A percentile compares a stretch with the other conserved stretches of the same genome.
Conservation (phyloP, 1,140 invertebrate genomes). For the Condylostylus longicornis region DNA sequence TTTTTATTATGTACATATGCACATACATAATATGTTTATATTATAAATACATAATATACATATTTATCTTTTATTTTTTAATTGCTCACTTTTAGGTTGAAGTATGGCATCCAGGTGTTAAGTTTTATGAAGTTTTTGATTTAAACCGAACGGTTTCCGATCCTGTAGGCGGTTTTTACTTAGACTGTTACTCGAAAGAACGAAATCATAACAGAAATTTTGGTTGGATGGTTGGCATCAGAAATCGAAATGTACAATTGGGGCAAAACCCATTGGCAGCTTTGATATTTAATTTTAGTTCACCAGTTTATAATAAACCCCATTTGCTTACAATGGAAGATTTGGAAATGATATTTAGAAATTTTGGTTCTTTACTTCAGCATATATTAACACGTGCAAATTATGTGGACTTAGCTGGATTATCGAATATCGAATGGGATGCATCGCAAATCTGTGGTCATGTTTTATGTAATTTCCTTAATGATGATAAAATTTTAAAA, state of each 20-base stretch:
- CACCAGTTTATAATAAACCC: conserved; percentile 43
- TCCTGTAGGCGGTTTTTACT: conserved; percentile 63
- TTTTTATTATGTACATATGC: too few relatives aligned
- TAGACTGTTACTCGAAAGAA: conserved; percentile 62
- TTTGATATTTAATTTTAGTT: conserved; percentile 67
- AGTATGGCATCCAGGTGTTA: conserved; percentile 74
- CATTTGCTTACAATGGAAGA: conserved; percentile 61
- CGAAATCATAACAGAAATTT: conserved; percentile 38
- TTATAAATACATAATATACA: too few relatives aligned
- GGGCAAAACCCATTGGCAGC: conserved; percentile 54
- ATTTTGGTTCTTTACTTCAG: conserved; percentile 73
- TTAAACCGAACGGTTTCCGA: conserved; percentile 38
- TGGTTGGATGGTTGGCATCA: conserved; percentile 52
- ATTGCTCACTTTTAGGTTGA: too few relatives aligned
- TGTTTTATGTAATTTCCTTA: conserved; percentile 69
- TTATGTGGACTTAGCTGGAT: conserved; percentile 68
- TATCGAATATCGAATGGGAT: conserved; percentile 85
- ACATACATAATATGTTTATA: too few relatives aligned
- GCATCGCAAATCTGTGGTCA: conserved; percentile 61
- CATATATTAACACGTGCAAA: conserved; percentile 63
- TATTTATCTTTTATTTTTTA: too few relatives aligned
- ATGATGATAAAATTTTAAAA: conserved; percentile 51
- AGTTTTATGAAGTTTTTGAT: conserved; percentile 68
- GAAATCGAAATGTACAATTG: conserved; percentile 46
- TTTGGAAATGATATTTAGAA: conserved; percentile 58